Conservation (phyloP, 2,797 vertebrate species). For the Danio tinwini region DNA sequence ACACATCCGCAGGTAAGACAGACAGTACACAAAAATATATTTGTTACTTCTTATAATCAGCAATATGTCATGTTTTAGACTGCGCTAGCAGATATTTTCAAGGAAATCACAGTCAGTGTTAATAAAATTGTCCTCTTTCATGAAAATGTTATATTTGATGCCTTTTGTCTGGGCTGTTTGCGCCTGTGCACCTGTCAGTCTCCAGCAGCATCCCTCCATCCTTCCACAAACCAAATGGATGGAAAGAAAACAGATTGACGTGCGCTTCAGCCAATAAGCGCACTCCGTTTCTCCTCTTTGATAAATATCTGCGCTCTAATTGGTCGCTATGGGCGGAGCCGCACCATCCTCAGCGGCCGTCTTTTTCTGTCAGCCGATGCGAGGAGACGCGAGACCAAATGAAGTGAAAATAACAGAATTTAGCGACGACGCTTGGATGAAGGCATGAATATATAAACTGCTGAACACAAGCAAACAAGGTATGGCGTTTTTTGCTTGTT, state of each 20-base stretch:
- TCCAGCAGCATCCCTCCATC: constrained; percentile 75
- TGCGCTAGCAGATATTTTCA: background rate
- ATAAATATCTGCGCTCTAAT: constrained; percentile 61
- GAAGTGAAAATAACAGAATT: constrained; percentile 69
- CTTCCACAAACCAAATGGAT: constrained; percentile 68
- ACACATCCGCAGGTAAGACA: background rate
- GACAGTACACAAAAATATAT: background rate
- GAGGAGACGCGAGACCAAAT: constrained; percentile 65
- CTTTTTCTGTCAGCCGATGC: constrained; percentile 72
- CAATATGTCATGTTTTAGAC: background rate
- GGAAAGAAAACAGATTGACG: constrained; percentile 67
- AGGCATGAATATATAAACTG: constrained; percentile 69
- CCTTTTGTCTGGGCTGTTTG: constrained; percentile 38
- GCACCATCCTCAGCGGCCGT: constrained; percentile 61
- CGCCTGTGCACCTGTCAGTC: constrained; percentile 55
- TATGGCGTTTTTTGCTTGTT: constrained; percentile 19
- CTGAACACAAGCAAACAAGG: constrained; percentile 31
- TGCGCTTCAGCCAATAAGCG: constrained; percentile 64
- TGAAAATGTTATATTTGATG: background rate
- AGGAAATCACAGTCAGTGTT: background rate
- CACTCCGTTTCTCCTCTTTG: background rate
- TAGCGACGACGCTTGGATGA: constrained; percentile 44
- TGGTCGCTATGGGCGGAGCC: constrained; percentile 81
- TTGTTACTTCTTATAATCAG: background rate
- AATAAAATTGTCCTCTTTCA: background rate